Evolutionary conservation across 2,797 vertebrate genomes (phyloP), one percentile per base, ranked within the genome.

Genomic region (Brachyrhaphis roseni): DNA sequence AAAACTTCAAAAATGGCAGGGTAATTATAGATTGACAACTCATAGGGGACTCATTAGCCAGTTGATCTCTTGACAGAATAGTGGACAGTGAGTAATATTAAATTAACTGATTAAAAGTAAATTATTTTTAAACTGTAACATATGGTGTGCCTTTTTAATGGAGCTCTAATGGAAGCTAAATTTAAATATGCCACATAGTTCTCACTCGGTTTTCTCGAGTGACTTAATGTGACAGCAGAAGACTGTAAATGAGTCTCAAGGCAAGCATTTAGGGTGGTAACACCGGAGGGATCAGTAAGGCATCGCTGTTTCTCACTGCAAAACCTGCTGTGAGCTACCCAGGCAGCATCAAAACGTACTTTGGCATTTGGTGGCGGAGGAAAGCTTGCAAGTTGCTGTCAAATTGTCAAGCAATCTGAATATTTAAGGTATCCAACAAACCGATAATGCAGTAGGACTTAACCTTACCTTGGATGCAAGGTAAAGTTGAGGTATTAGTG

Each of bases 11-110:
- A 39, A 53, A 11, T 26, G 36, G 72, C 77, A 28, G 73, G 47
- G 49, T 75, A 87, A 93, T 89, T 84, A 89, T 76, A 64, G 66
- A 83, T 55, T 79, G 82, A 80, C 84, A 68, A 75, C 76, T 86
- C 73, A 82, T 82, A 76, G n/a, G 82, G 76, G 77, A 80, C 75
- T 77, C 83, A 85, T 87, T 87, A 90, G 74, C 28, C 2, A 10
- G 72, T 59, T 34, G 41, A 80, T 87, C 77, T 83, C 83, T 18
- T 20, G 68, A 81, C 68, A 77, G 76, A 74, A 45, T 16, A 86
- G 68, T 72, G 79, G 83, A 83, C 80, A 80, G 59, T 76, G 64
- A 78, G 72, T 81, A 73, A 83, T 83, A 76, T 79, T 85, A 74
- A 88, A 86, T 86, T 36, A 85, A 82, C 76, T 72, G 74, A n/a